These are phyloP conservation scores for Oscheius sp. DNA, from an alignment of 2,888 invertebrate species.

Conservation along the genomic window DNA sequence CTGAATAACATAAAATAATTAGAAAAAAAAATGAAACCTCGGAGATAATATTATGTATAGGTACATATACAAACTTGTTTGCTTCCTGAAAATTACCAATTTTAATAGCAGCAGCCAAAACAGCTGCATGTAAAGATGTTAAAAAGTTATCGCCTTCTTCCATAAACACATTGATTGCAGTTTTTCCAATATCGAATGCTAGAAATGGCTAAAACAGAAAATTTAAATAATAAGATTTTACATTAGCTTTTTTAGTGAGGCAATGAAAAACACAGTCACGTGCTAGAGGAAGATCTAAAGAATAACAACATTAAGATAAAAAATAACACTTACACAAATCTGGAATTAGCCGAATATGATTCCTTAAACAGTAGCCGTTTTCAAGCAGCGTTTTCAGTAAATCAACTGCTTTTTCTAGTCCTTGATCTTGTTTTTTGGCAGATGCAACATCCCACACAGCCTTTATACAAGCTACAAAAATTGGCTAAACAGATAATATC, in stretches of 20 bases:
- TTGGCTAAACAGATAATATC: conserved; percentile 29
- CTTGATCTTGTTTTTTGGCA: conserved; percentile 31
- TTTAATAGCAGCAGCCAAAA: conserved; percentile 10
- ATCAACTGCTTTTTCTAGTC: conserved; percentile 42
- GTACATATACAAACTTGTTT: conserved; percentile 7
- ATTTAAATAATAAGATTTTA: background rate
- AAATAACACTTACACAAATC: conserved; percentile 39
- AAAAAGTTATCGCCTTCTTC: background rate
- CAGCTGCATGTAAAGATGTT: conserved; percentile 19
- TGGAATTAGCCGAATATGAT: conserved; percentile 39
- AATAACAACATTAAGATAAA: background rate
- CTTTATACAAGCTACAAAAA: conserved; percentile 44
- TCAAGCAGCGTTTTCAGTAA: conserved; percentile 40
- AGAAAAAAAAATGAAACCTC: conserved; percentile 17
- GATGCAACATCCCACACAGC: conserved; percentile 38
- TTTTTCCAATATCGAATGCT: conserved; percentile 4
- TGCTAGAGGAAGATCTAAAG: conserved; percentile 47
- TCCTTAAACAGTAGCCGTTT: conserved; percentile 30
- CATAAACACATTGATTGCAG: background rate
- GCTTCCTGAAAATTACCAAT: conserved; percentile 19
- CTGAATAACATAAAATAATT: background rate
- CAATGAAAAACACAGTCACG: conserved; percentile 39
- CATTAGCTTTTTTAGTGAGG: conserved; percentile 37
- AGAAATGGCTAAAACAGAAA: background rate
- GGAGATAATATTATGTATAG: background rate